Evolutionary conservation across 2,797 vertebrate species (phyloP).

Genomic region (Bryconaethiops microstoma): DNA sequence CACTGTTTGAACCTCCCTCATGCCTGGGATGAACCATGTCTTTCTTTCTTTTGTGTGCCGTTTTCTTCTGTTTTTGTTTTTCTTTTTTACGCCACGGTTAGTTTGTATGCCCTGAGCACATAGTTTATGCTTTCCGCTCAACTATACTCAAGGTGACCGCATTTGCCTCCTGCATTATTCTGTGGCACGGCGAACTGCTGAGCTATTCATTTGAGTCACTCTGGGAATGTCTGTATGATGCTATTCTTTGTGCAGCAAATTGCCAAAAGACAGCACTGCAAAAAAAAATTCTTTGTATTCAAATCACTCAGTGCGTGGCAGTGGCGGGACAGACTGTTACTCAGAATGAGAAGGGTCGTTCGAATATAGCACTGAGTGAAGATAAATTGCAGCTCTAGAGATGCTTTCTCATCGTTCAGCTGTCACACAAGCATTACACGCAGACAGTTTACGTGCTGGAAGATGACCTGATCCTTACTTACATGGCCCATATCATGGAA

Average conservation of each 20-base stretch:
- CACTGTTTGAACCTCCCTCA: constrained; percentile 71
- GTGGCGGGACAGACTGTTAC: not conserved
- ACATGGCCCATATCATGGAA: constrained; percentile 40
- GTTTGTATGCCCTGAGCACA: constrained; percentile 38
- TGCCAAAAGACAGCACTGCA: constrained; percentile 33
- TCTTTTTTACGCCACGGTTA: constrained; percentile 32
- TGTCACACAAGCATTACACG: constrained; percentile 12
- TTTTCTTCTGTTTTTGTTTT: constrained; percentile 38
- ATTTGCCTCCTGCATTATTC: constrained; percentile 28
- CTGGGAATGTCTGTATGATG: constrained; percentile 36
- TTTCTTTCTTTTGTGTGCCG: constrained; percentile 30
- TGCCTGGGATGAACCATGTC: constrained; percentile 62
- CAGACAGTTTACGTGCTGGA: constrained; percentile 63
- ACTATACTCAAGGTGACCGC: constrained; percentile 46
- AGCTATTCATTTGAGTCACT: constrained; percentile 37
- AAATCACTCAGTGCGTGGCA: constrained; percentile 13
- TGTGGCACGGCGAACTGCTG: constrained; percentile 22
- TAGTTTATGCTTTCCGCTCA: constrained; percentile 39
- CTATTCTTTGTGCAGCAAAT: constrained; percentile 21
- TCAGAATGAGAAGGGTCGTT: constrained; percentile 1
- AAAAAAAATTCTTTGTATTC: constrained; percentile 26
- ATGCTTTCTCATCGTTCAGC: not conserved
- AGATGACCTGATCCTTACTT: constrained; percentile 59
- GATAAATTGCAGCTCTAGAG: constrained; percentile 9
- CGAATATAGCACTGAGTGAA: not conserved